Percentiles rank a stretch among this genome's conserved stretches.
Conservation (phyloP, 2,797 vertebrate species). For the Sardinella longiceps region DNA sequence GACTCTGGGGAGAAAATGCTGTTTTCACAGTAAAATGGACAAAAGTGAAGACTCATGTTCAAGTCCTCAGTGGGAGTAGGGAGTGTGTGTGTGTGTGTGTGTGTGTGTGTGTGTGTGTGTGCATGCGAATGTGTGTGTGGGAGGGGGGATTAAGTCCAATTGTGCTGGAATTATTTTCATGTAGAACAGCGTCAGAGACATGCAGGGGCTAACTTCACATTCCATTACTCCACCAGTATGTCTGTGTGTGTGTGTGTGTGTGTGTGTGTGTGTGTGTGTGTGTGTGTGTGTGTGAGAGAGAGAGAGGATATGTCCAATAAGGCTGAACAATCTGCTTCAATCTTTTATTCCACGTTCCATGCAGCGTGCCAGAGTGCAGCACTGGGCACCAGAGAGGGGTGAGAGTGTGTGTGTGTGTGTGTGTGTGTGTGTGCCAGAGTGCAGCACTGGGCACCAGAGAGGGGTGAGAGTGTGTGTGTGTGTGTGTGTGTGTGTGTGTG, state of each 20-base stretch:
- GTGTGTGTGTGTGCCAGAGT: too few relatives aligned
- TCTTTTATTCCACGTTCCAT: conserved; percentile 48
- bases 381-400: too few relatives aligned
- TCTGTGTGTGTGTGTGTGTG: too few relatives aligned
- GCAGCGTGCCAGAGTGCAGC: conserved; percentile 23
- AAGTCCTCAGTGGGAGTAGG: conserved; percentile 19
- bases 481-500: too few relatives aligned
- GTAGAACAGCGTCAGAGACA: conserved; percentile 57
- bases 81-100: not conserved
- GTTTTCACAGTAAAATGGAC: not conserved
- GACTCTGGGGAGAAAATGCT: not conserved
- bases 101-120: not conserved
- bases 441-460: too few relatives aligned
- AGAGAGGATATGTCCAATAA: not conserved
- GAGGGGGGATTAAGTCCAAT: conserved; percentile 57
- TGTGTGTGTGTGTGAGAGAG: too few relatives aligned
- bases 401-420: too few relatives aligned
- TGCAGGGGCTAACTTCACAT: conserved; percentile 54
- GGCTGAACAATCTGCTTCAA: conserved; percentile 39
- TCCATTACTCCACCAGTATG: conserved; percentile 58
- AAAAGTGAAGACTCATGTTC: conserved; percentile 1
- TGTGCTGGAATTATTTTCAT: conserved; percentile 66
- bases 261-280: too few relatives aligned
- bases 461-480: too few relatives aligned
- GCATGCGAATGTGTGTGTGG: not conserved